A percentile compares a stretch with the other conserved stretches of the same genome.
phyloP scores from a whole-genome alignment of 2,113 vertebrate species.

The Xiphophorus hellerii region DNA sequence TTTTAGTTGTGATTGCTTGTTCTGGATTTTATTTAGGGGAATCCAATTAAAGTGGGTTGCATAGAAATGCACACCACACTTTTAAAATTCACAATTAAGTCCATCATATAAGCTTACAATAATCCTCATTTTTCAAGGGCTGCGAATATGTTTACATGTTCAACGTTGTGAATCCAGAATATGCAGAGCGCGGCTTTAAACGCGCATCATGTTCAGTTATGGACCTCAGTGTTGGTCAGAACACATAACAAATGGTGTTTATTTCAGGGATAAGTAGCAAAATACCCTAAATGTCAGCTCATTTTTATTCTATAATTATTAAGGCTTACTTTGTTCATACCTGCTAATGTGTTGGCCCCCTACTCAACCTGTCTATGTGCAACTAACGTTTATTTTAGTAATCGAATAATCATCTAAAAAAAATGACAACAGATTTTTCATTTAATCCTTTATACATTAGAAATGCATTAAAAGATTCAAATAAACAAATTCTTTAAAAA shows the following conservation, averaged over 20 bases:
- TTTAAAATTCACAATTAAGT: background rate
- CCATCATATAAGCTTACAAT: background rate
- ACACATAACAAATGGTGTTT: background rate
- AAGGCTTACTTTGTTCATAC: background rate
- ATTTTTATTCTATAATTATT: background rate
- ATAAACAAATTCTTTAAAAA: too few relatives aligned
- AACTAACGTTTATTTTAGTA: too few relatives aligned
- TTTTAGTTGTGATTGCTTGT: background rate
- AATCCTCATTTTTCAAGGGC: background rate
- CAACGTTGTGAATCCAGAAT: background rate
- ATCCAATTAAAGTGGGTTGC: background rate
- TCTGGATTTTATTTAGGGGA: background rate
- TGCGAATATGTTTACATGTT: background rate
- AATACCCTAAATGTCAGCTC: background rate
- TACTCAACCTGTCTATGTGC: too few relatives aligned
- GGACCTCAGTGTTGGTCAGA: background rate
- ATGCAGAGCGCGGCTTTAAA: background rate
- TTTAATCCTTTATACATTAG: too few relatives aligned
- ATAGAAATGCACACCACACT: background rate
- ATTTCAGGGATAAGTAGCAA: too few relatives aligned
- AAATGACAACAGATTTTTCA: too few relatives aligned
- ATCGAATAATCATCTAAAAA: too few relatives aligned
- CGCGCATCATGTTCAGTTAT: background rate
- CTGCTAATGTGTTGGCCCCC: too few relatives aligned
- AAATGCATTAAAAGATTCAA: too few relatives aligned